These are phyloP conservation scores for Lasioglossum marginatum DNA, from an alignment of 2,888 invertebrate species.

Conservation along the genomic window DNA sequence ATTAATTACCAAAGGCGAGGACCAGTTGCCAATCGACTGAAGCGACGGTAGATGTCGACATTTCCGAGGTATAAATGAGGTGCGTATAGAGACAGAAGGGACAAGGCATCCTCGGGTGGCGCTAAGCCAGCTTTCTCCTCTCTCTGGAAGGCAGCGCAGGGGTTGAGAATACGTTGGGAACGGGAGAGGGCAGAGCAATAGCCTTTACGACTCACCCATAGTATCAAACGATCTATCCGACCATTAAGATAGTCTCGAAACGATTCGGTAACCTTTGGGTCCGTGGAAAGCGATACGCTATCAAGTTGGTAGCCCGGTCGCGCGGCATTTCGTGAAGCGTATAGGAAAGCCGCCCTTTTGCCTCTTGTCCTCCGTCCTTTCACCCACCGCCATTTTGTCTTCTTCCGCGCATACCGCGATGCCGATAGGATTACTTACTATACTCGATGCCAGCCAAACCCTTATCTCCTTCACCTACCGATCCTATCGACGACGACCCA, in stretches of 20 bases:
- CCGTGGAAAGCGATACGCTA: slow-evolving; percentile 84
- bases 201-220: slow-evolving; percentile 85
- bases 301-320: slow-evolving; percentile 79
- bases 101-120: slow-evolving; percentile 70
- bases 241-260: slow-evolving; percentile 85
- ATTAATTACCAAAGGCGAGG: slow-evolving; percentile 68
- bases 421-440: slow-evolving; percentile 60
- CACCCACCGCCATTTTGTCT: slow-evolving; percentile 74
- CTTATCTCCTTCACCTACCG: slow-evolving; percentile 44
- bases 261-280: slow-evolving; percentile 85
- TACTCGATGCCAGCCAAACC: slow-evolving; percentile 31
- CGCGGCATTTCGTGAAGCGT: slow-evolving; percentile 78
- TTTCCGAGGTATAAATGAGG: slow-evolving; percentile 73
- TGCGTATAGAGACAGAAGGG: slow-evolving; percentile 71
- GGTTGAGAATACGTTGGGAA: slow-evolving; percentile 60
- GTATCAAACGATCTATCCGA: slow-evolving; percentile 84
- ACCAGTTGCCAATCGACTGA: slow-evolving; percentile 67
- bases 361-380: slow-evolving; percentile 64
- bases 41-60: slow-evolving; percentile 59
- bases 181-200: slow-evolving; percentile 80
- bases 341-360: slow-evolving; percentile 69
- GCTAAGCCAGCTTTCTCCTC: slow-evolving; percentile 76
- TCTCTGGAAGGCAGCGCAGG: slow-evolving; percentile 55
- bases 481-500: slow-evolving; percentile 23
- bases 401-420: slow-evolving; percentile 59